Conservation (phyloP, 2,113 vertebrate genomes). For the Oriolus oriolus region DNA sequence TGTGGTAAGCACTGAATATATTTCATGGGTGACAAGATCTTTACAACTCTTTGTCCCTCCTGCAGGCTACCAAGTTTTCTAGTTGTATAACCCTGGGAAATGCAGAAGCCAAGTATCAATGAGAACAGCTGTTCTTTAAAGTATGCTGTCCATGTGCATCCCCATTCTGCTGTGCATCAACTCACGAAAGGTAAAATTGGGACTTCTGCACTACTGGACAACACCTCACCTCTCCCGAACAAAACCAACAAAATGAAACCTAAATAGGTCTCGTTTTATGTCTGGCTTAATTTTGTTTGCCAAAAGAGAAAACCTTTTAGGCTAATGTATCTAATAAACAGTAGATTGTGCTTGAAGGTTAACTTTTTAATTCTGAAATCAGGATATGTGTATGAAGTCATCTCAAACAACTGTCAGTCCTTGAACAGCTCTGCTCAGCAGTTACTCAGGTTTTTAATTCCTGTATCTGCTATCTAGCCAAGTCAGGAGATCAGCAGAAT, state of each 20-base stretch:
- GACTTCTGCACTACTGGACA: background rate
- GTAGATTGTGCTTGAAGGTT: background rate
- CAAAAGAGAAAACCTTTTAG: background rate
- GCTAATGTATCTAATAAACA: background rate
- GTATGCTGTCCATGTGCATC: background rate
- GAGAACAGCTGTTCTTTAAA: background rate
- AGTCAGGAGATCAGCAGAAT: background rate
- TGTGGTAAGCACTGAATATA: background rate
- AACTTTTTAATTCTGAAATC: background rate
- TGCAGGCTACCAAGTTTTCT: background rate
- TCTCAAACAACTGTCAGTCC: background rate
- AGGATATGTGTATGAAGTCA: background rate
- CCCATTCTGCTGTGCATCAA: background rate
- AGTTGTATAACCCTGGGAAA: background rate
- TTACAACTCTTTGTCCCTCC: background rate
- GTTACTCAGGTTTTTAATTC: background rate
- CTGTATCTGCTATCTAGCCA: background rate
- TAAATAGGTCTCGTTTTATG: background rate
- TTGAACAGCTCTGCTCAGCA: background rate
- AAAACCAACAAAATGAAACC: background rate
- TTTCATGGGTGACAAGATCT: background rate
- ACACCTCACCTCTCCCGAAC: background rate
- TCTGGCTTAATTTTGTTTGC: background rate
- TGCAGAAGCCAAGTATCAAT: background rate
- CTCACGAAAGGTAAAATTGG: background rate